A percentile compares a stretch with the other conserved stretches of the same genome.
phyloP scores from a whole-genome alignment of 2,113 vertebrate species.

The Synodontis membranacea region DNA sequence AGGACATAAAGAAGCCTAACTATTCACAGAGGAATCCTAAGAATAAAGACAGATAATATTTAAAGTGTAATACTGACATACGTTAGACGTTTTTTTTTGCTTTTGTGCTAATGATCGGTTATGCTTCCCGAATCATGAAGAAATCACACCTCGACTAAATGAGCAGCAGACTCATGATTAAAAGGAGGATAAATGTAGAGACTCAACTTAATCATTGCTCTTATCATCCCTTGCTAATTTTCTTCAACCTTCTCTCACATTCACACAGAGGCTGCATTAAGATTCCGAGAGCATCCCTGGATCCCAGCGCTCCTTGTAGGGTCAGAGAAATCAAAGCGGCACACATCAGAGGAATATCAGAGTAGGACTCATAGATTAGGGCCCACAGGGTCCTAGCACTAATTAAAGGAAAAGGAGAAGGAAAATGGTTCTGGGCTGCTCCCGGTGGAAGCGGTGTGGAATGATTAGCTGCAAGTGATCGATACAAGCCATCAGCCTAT shows the following conservation, averaged over 20 bases:
- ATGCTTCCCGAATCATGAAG: neutral
- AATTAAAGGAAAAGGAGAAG: conserved; percentile 73
- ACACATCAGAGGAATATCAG: conserved; percentile 75
- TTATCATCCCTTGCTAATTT: conserved; percentile 54
- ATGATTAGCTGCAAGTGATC: conserved; percentile 72
- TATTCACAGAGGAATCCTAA: too few species aligned
- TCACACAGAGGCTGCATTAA: conserved; percentile 62
- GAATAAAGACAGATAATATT: neutral
- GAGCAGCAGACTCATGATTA: conserved; percentile 36
- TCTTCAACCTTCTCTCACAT: conserved; percentile 51
- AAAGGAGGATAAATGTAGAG: conserved; percentile 36
- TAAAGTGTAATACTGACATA: neutral
- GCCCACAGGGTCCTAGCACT: conserved; percentile 68
- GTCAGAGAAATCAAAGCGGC: conserved; percentile 75
- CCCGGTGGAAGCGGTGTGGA: conserved; percentile 60
- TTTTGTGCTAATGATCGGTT: neutral
- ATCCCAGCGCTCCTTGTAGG: conserved; percentile 67
- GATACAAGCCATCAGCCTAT: conserved; percentile 67
- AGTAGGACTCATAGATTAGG: conserved; percentile 71
- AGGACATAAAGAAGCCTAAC: neutral
- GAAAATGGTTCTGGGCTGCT: conserved; percentile 63
- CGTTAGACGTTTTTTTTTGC: neutral
- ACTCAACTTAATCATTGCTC: conserved; percentile 55
- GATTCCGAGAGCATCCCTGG: conserved; percentile 63
- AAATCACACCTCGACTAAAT: conserved; percentile 24